Percentiles rank a stretch among this genome's conserved stretches.
phyloP scores from a whole-genome alignment of 2,113 vertebrate species.

The Pampusana beccarii region DNA sequence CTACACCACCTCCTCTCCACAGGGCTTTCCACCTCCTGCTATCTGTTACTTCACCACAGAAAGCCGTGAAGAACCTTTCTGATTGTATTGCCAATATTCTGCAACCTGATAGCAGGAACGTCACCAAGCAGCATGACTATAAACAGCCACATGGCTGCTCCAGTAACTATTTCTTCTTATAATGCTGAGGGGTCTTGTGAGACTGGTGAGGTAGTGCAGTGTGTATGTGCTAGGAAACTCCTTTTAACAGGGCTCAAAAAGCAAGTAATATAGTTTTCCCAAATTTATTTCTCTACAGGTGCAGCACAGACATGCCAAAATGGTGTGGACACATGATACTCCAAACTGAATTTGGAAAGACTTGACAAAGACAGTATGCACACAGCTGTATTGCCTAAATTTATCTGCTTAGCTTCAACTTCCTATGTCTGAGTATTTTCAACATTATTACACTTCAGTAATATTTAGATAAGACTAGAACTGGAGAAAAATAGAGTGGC shows the following conservation, averaged over 20 bases:
- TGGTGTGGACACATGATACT: background rate
- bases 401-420: background rate
- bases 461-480: background rate
- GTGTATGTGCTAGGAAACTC: background rate
- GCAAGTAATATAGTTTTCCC: background rate
- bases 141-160: background rate
- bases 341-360: background rate
- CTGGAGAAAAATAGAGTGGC: background rate
- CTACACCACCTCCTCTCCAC: background rate
- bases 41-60: background rate
- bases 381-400: background rate
- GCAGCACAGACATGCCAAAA: background rate
- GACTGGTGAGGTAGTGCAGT: background rate
- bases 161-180: background rate
- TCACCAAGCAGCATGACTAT: background rate
- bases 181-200: background rate
- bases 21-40: background rate
- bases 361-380: background rate
- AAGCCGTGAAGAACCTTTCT: background rate
- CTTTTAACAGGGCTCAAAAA: background rate
- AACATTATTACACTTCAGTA: background rate
- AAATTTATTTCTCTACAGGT: background rate
- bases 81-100: background rate
- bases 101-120: background rate
- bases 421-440: background rate